These are phyloP conservation scores for Heliconius hermathena DNA, from an alignment of 1,140 invertebrate species.

Conservation along the genomic window DNA sequence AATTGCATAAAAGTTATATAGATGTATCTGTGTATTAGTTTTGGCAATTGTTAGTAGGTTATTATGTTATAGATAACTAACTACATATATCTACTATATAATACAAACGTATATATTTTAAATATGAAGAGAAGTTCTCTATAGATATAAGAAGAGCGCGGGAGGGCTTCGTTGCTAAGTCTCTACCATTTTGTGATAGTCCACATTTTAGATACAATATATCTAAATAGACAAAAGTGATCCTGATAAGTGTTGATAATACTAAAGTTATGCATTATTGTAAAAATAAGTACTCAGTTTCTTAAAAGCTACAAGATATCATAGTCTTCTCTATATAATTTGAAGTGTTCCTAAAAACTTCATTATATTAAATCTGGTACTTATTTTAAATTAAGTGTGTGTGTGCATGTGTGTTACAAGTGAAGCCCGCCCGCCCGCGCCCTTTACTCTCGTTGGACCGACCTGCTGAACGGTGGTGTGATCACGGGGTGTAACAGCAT, in stretches of 20 bases:
- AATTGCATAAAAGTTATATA: background rate
- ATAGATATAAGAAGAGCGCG: conserved; percentile 52
- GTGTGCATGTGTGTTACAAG: conserved; percentile 38
- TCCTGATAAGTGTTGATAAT: background rate
- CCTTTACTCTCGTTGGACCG: conserved; percentile 66
- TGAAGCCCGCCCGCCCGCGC: conserved; percentile 68
- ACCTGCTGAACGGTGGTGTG: conserved; percentile 95
- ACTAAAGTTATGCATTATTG: background rate
- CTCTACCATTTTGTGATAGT: background rate
- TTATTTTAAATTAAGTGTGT: conserved; percentile 22
- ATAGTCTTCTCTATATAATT: background rate
- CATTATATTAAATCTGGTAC: conserved; percentile 21
- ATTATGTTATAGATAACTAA: background rate
- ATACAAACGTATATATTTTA: background rate
- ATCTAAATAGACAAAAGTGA: background rate
- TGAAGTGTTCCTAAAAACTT: conserved; percentile 21
- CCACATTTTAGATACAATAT: conserved; percentile 3
- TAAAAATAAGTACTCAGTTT: background rate
- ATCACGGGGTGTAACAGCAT: conserved; percentile 94
- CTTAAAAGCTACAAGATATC: background rate
- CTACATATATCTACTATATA: too few relatives aligned
- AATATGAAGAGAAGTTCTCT: background rate
- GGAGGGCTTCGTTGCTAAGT: conserved; percentile 57
- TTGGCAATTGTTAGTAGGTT: background rate
- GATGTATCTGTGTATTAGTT: background rate